Base-by-base conservation (phyloP, 2,888 invertebrate species). In the Macroteleia sp. region DNA sequence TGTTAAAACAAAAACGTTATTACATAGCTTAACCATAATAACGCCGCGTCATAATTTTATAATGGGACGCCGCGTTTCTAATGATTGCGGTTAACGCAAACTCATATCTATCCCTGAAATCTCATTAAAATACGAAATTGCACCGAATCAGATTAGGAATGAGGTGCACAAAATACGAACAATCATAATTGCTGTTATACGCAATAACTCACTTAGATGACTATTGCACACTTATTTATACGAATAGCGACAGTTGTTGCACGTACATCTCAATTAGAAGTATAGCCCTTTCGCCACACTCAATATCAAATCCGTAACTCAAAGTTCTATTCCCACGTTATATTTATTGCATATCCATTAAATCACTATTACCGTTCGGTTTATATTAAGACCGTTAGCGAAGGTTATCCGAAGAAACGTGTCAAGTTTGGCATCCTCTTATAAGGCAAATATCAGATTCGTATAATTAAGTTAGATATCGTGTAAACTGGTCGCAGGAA, bases 81-180 rank as follows among this genome's bases (percentile, higher is more conserved):
- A 59, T 61, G 25, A 59, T 42, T 12, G 59, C 44, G 52, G 42
- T 70, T 59, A 42, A 42, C 19, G 52, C 59, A 48, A 69, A 41
- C 50, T 50, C 30, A 50, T 52, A 52, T 44, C 59, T 44, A 32
- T 22, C 5, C n/a, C 19, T n/a, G 28, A 52, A 42, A 61, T 61
- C 59, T 59, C 70, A 52, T 70, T 70, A 70, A 70, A 70, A 41
- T 36, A 34, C 50, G 50, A 50, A 69, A 59, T 69, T 59, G 28
- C 69, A 22, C 25, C 57, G 39, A 69, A 69, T 48, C 39, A 41
- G 41, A 59, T 69, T 59, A 56, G 59, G 50, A 42, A 59, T 42
- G 50, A 41, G 48, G 19, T 41, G 42, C 10, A 16, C 59, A 61
- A 52, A 50, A 61, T 36, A 10, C 17, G 42, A 61, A 52, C 52